Base-by-base conservation (phyloP, 2,797 vertebrate species). In the Echiichthys vipera region DNA sequence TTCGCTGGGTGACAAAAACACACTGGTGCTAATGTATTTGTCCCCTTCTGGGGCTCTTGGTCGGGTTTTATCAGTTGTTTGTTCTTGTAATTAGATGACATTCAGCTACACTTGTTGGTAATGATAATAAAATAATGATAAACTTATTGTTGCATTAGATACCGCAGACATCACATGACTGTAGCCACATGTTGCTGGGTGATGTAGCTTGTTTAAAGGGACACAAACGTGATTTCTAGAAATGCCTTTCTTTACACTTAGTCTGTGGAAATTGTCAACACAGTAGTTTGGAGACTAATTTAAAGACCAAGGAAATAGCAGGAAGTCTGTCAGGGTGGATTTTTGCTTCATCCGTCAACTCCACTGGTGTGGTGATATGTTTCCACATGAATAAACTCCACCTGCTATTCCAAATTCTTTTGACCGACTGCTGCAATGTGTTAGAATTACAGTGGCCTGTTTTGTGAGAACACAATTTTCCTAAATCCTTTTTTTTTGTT, bases 301-400 rank as follows among this genome's bases (percentile, higher is more conserved):
- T 36, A 9, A 40, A 18, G 18, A 24, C 22, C 7, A 51, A 37
- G 8, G n/a, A 11, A 67, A 68, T 50, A 22, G 30, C 3, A 45
- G 29, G 18, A 24, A 50, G 6, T 65, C 30, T 66, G 29, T 36
- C 25, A 9, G 6, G 58, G 43, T 83, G 77, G 78, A 71, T 79
- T 77, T 76, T 65, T 64, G 39, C 63, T 80, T 71, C 51, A 64
- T 71, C 57, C 14, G 7, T 50, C 25, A 43, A 17, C 54, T 62
- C 12, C 10, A 43, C 29, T 12, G 32, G 40, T 42, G 3, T 34
- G 42, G 12, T 65, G 65, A 47, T 66, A 5, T 11, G 30, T 34
- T 74, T 50, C 11, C 2, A 22, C 10, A 22, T 24, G 59, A 55
- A 49, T 73, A 29, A 45, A 47, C 37, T 17, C 13, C 29, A 53